These are phyloP conservation scores for Nannobrachium achirus DNA, from an alignment of 2,113 vertebrate species.

Conservation along the genomic window DNA sequence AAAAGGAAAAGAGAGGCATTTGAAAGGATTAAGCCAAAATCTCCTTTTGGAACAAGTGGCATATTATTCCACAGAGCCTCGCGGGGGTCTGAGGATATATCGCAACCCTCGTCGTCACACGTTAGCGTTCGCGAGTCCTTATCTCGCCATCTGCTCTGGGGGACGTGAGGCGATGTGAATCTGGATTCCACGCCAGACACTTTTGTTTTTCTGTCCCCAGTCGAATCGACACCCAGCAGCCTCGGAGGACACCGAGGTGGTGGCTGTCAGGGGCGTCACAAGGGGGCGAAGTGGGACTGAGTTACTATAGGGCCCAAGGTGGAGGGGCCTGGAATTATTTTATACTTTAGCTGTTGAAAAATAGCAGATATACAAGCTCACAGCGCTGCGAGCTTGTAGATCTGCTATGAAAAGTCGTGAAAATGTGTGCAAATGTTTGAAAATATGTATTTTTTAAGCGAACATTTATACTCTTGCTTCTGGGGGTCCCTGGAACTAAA, in stretches of 20 bases:
- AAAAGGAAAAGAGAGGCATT: slow-evolving; percentile 4
- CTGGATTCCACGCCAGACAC: background rate
- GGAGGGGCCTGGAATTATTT: slow-evolving; percentile 7
- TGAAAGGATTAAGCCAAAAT: slow-evolving; percentile 31
- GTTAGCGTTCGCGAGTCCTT: slow-evolving; percentile 12
- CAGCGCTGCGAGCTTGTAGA: slow-evolving; percentile 28
- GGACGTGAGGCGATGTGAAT: slow-evolving; percentile 8
- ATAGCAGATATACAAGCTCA: too few relatives aligned
- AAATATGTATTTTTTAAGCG: too few relatives aligned
- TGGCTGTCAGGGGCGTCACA: too few relatives aligned
- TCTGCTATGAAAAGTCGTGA: slow-evolving; percentile 7
- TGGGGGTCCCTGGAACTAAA: too few relatives aligned
- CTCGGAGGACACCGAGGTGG: slow-evolving; percentile 23
- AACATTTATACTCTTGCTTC: background rate
- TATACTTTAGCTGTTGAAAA: too few relatives aligned
- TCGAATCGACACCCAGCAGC: background rate
- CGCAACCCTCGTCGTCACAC: slow-evolving; percentile 14
- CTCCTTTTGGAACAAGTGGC: slow-evolving; percentile 32
- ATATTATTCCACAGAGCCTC: slow-evolving; percentile 20
- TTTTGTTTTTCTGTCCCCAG: background rate
- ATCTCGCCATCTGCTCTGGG: slow-evolving; percentile 31
- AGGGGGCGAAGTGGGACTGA: too few relatives aligned
- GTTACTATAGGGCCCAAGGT: too few relatives aligned
- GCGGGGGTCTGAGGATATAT: slow-evolving; percentile 32
- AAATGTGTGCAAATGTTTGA: too few relatives aligned